Conservation (phyloP, 2,888 invertebrate genomes). For the Heliconius erato region DNA sequence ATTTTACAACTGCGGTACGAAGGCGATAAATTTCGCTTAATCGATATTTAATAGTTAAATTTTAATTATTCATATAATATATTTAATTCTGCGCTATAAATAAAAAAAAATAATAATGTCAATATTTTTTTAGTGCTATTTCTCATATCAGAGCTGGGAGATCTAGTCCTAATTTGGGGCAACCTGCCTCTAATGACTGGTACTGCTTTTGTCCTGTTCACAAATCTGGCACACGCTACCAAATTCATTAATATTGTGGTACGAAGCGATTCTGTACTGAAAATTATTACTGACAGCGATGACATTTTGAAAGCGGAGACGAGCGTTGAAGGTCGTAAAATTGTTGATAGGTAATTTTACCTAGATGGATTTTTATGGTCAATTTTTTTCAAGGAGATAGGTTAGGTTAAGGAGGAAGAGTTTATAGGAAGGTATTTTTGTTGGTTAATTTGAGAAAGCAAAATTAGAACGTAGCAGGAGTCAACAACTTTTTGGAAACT, state of each 20-base stretch:
- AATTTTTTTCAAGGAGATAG: too few species aligned
- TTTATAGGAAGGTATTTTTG: too few species aligned
- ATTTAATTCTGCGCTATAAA: too few species aligned
- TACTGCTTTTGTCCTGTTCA: constrained; percentile 77
- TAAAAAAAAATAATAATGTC: not conserved
- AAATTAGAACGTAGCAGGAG: too few species aligned
- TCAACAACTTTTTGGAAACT: too few species aligned
- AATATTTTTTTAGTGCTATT: constrained; percentile 65
- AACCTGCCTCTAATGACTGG: constrained; percentile 79
- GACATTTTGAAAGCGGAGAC: constrained; percentile 57
- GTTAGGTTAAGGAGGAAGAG: too few species aligned
- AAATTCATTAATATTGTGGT: constrained; percentile 72
- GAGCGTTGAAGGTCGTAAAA: constrained; percentile 60
- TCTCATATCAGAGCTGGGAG: constrained; percentile 68
- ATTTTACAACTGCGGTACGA: too few species aligned
- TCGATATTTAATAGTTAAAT: not conserved
- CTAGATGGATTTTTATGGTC: too few species aligned
- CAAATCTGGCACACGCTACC: constrained; percentile 75
- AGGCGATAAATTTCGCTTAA: too few species aligned
- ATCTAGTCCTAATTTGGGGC: constrained; percentile 78
- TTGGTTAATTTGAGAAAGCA: too few species aligned
- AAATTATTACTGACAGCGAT: constrained; percentile 64
- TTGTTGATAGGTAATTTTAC: constrained; percentile 66
- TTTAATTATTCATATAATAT: not conserved
- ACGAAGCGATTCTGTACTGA: constrained; percentile 63